A percentile compares a stretch with the other conserved stretches of the same genome.
phyloP scores from a whole-genome alignment of 2,797 vertebrate genomes.

The Phalloptychus januarius region DNA sequence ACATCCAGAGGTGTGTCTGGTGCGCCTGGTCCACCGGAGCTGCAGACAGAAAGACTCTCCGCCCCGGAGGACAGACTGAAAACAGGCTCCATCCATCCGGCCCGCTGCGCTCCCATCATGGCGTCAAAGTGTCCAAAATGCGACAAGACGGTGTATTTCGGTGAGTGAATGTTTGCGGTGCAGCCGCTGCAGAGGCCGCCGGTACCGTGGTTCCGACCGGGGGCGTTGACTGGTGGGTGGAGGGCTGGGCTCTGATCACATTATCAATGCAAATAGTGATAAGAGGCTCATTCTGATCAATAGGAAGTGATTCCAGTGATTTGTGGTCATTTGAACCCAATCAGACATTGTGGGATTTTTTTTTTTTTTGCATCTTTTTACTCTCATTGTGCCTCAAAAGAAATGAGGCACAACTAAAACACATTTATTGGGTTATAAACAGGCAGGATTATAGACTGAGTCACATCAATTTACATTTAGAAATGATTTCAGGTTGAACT shows the following conservation, averaged over 20 bases:
- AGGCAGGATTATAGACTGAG: neutral
- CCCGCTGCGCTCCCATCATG: constrained; percentile 57
- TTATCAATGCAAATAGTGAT: neutral
- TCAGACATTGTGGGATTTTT: neutral
- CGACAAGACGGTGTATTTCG: constrained; percentile 82
- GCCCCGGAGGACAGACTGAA: neutral
- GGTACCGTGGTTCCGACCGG: neutral
- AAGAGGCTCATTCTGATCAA: neutral
- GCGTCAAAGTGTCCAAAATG: constrained; percentile 80
- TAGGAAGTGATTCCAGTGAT: neutral
- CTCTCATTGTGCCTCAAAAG: neutral
- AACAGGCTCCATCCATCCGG: neutral
- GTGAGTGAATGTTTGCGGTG: constrained; percentile 55
- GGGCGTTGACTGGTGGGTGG: neutral
- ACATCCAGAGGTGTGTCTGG: constrained; percentile 54
- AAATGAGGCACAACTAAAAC: neutral
- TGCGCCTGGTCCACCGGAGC: constrained; percentile 47
- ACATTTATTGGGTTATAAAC: neutral
- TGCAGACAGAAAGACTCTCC: constrained; percentile 10
- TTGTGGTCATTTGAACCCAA: neutral
- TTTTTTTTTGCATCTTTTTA: neutral
- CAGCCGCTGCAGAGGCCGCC: constrained; percentile 9
- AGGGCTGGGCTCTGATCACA: neutral
- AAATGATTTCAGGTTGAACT: neutral
- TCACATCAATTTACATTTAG: neutral